phyloP scores from a whole-genome alignment of 2,888 invertebrate genomes.

The Pecten maximus region DNA sequence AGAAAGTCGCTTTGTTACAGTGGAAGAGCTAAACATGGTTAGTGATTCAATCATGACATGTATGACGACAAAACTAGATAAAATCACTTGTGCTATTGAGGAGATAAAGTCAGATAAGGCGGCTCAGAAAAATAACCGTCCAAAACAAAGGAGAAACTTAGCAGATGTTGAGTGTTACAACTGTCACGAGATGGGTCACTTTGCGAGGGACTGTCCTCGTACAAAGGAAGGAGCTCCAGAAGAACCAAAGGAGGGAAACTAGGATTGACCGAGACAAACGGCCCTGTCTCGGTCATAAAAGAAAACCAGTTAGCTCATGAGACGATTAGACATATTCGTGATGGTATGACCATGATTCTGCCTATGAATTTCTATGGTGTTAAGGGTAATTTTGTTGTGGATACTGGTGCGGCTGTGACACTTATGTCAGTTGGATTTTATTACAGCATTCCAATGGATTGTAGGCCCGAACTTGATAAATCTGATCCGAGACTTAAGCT shows the following conservation, averaged over 20 bases:
- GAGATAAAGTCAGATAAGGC: not conserved
- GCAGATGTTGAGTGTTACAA: constrained; percentile 37
- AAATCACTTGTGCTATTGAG: not conserved
- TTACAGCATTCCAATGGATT: constrained; percentile 19
- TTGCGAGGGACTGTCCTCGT: constrained; percentile 42
- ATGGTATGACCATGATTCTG: constrained; percentile 42
- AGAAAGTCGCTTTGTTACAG: constrained; percentile 38
- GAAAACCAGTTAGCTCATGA: not conserved
- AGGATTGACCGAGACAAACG: constrained; percentile 49
- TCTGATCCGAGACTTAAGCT: not conserved
- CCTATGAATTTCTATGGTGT: constrained; percentile 41
- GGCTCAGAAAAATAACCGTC: not conserved
- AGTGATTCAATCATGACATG: constrained; percentile 18
- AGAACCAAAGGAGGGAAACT: constrained; percentile 48
- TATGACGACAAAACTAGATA: constrained; percentile 14
- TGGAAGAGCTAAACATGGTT: constrained; percentile 35
- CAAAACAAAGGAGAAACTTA: not conserved
- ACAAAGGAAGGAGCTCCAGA: not conserved
- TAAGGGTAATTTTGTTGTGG: constrained; percentile 45
- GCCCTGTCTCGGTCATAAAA: constrained; percentile 52
- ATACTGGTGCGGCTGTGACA: constrained; percentile 50
- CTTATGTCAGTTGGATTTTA: constrained; percentile 42
- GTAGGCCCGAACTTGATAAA: not conserved
- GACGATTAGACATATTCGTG: not conserved
- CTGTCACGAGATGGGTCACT: constrained; percentile 40